A percentile compares a stretch with the other conserved stretches of the same genome.
phyloP scores from a whole-genome alignment of 2,797 vertebrate species.

The Hydrolagus colliei region DNA sequence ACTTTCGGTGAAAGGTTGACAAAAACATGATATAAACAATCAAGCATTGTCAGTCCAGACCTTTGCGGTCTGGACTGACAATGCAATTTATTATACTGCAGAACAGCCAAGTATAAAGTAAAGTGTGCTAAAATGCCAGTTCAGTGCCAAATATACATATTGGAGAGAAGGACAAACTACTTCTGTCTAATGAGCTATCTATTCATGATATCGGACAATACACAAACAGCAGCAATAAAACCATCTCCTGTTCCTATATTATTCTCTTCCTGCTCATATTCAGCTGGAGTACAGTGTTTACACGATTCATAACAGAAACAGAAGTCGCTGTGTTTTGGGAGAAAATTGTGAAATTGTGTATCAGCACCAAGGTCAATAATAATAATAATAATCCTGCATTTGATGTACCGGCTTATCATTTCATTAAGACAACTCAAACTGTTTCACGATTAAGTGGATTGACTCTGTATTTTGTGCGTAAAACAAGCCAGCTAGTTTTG shows the following conservation, averaged over 20 bases:
- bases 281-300: background rate
- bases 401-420: too few species aligned
- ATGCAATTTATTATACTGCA: background rate
- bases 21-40: too few species aligned
- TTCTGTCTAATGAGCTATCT: background rate
- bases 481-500: too few species aligned
- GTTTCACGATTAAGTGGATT: too few species aligned
- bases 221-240: background rate
- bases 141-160: background rate
- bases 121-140: background rate
- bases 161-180: conserved; percentile 6
- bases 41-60: too few species aligned
- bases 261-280: background rate
- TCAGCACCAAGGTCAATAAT: too few species aligned
- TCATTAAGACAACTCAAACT: too few species aligned
- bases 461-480: too few species aligned
- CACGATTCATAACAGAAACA: background rate
- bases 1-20: too few species aligned
- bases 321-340: too few species aligned
- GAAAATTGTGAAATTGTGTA: too few species aligned
- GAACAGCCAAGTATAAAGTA: background rate
- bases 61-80: background rate
- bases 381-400: background rate
- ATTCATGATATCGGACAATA: background rate
- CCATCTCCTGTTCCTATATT: background rate